A percentile compares a stretch with the other conserved stretches of the same genome.
Evolutionary conservation across 2,888 invertebrate genomes (phyloP).

Genomic region (Andrena bicolor): DNA sequence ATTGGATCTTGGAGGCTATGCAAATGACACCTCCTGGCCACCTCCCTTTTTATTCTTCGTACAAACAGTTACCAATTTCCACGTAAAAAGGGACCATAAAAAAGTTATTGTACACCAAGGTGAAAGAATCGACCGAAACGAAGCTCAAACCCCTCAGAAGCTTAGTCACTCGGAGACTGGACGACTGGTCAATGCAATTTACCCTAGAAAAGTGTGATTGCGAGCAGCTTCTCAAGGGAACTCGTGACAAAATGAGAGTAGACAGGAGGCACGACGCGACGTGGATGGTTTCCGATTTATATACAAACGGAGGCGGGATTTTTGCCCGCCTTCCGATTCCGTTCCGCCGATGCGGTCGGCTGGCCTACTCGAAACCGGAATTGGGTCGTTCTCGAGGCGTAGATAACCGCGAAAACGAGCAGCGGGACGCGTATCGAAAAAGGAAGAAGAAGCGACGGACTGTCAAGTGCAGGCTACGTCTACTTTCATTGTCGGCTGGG

Average conservation of each 20-base stretch:
- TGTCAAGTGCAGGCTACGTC: constrained; percentile 70
- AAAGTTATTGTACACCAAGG: too few species aligned
- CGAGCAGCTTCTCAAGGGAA: not conserved
- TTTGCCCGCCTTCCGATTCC: constrained; percentile 61
- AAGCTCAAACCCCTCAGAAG: too few species aligned
- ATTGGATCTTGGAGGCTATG: not conserved
- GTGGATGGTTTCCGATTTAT: constrained; percentile 35
- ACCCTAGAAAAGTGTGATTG: not conserved
- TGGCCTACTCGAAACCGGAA: constrained; percentile 82
- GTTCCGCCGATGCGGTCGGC: constrained; percentile 61
- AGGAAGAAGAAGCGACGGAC: constrained; percentile 32
- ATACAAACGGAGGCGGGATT: constrained; percentile 37
- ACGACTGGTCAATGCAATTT: too few species aligned
- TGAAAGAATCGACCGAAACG: too few species aligned
- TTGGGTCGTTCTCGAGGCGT: constrained; percentile 78
- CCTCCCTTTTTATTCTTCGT: too few species aligned
- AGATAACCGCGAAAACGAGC: constrained; percentile 80
- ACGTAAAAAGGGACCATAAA: too few species aligned
- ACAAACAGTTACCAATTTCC: too few species aligned
- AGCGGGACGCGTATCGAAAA: constrained; percentile 31
- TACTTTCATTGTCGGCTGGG: constrained; percentile 82
- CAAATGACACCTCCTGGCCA: not conserved
- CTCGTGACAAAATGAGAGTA: not conserved
- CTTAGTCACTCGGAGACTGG: too few species aligned
- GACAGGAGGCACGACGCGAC: not conserved